Percentiles rank a stretch among this genome's conserved stretches.
Evolutionary conservation across 2,113 vertebrate species (phyloP).

Genomic region (Oriolus oriolus): DNA sequence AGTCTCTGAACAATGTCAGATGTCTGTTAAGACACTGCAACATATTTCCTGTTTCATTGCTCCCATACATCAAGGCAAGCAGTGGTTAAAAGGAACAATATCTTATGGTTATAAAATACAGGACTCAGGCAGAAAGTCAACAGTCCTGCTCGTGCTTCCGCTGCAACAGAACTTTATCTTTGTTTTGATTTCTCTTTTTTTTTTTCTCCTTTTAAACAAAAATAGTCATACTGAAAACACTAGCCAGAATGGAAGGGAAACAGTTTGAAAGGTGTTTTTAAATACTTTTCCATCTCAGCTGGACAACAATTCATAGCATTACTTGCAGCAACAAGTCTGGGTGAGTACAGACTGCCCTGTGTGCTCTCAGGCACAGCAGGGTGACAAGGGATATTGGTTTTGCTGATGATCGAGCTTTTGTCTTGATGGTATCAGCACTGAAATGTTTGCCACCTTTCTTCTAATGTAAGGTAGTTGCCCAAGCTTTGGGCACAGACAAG

Average conservation of each 20-base stretch:
- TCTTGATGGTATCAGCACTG: neutral
- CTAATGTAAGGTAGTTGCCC: neutral
- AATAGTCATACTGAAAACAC: neutral
- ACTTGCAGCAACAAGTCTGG: neutral
- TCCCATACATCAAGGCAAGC: neutral
- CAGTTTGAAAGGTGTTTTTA: constrained; percentile 1
- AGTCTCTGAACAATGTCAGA: neutral
- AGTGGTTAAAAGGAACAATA: neutral
- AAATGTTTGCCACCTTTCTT: neutral
- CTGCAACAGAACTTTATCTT: neutral
- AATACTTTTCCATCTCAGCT: neutral
- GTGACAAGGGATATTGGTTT: neutral
- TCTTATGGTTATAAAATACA: neutral
- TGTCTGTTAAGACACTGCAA: neutral
- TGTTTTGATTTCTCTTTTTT: neutral
- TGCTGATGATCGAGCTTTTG: neutral
- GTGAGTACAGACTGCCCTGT: neutral
- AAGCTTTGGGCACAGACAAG: neutral
- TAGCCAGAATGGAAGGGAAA: neutral
- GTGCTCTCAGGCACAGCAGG: neutral
- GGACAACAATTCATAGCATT: neutral
- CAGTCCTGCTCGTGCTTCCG: neutral
- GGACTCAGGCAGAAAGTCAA: neutral
- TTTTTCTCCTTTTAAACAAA: neutral
- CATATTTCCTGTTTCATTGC: neutral